Percentiles rank a stretch among this genome's conserved stretches.
These are phyloP conservation scores for Ecdyonurus torrentis DNA, from an alignment of 2,888 invertebrate species.

Conservation along the genomic window DNA sequence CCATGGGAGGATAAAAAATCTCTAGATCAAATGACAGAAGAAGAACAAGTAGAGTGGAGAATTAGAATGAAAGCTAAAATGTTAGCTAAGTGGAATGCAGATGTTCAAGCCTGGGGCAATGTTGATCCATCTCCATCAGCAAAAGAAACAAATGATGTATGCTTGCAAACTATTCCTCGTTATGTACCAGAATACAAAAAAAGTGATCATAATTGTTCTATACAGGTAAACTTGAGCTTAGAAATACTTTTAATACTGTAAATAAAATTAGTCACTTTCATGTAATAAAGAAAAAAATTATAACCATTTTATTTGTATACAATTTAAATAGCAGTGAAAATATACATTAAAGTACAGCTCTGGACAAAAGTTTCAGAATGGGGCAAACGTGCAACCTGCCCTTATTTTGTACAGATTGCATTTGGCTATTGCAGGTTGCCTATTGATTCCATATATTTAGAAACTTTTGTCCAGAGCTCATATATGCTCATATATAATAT, in stretches of 20 bases:
- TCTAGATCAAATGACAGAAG: too few relatives aligned
- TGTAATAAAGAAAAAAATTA: neutral
- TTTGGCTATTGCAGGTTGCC: too few relatives aligned
- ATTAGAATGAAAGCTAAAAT: neutral
- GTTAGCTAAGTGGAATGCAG: neutral
- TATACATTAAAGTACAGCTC: too few relatives aligned
- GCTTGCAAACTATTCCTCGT: neutral
- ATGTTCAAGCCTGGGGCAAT: neutral
- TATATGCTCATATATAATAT: too few relatives aligned
- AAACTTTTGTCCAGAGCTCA: too few relatives aligned
- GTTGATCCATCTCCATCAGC: neutral
- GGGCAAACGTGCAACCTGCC: too few relatives aligned
- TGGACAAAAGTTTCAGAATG: too few relatives aligned
- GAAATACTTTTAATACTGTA: neutral
- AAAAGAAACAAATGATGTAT: neutral
- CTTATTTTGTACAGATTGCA: too few relatives aligned
- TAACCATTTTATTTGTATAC: too few relatives aligned
- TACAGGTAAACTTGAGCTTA: conserved; percentile 13
- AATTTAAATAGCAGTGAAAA: too few relatives aligned
- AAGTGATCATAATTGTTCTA: conserved; percentile 11
- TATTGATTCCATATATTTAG: too few relatives aligned
- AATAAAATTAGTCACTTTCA: neutral
- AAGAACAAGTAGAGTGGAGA: neutral
- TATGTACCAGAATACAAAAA: neutral
- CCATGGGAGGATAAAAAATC: too few relatives aligned